Base-by-base conservation (phyloP, 2,797 vertebrate species). In the Sorex maritimensis region DNA sequence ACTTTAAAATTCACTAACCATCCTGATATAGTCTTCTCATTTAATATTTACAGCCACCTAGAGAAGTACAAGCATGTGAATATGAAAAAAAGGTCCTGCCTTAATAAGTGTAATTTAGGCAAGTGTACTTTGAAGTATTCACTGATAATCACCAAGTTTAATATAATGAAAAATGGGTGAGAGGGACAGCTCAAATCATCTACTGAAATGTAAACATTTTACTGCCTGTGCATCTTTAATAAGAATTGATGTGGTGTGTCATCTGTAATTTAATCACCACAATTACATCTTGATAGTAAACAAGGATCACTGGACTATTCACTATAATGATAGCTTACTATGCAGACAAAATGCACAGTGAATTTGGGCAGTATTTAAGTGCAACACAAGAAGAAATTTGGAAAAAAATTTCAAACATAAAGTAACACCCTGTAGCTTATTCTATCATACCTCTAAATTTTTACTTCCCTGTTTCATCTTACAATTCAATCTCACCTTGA, bases 221-320 rank as follows among this genome's bases (percentile, higher is more conserved):
- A 94, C 93, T 97, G 96, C 92, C 95, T 97, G 71, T 96, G 93
- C 95, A 96, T 96, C 95, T 97, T 96, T 98, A 98, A 98, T 98
- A 97, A 97, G 97, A 98, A 98, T 95, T 98, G 98, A 98, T 98
- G 97, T 97, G 96, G 90, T 97, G 95, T 98, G 97, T 98, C 97
- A 96, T 98, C 97, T 97, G 95, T 97, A 98, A 98, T 98, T 98
- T 98, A 98, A 98, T 98, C 97, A 97, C 89, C 94, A 95, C 72
- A 87, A 93, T 97, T 97, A 98, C 95, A 97, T 98, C 97, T 98
- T 98, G 97, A 97, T 98, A 97, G 94, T 92, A 96, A 97, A 97
- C 9, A 75, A 96, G 93, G 85, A 95, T 97, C 94, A 94, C 88
- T 97, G 96, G 93, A 95, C 90, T 97, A 95, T 96, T 97, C 61